Evolutionary conservation across 1,140 invertebrate genomes (phyloP).

Genomic region (Pogonus chalceus): DNA sequence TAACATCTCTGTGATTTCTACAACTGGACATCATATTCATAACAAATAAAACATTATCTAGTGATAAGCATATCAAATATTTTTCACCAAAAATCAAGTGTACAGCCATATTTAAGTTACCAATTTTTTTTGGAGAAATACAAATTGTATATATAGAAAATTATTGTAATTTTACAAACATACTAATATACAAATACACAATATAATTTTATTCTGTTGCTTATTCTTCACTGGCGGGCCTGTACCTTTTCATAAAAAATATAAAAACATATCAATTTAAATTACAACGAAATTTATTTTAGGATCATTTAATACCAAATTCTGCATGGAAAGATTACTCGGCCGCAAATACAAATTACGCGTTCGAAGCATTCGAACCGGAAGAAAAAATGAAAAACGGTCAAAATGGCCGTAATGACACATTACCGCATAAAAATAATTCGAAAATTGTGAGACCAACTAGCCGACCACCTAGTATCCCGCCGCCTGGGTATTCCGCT

Average conservation of each 20-base stretch:
- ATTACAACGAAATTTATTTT: slow-evolving; percentile 24
- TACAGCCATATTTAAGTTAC: background rate
- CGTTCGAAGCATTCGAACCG: slow-evolving; percentile 71
- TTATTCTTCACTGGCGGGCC: background rate
- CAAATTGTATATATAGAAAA: background rate
- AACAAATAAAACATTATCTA: background rate
- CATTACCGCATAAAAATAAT: slow-evolving; percentile 38
- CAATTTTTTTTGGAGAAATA: background rate
- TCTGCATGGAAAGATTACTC: slow-evolving; percentile 82
- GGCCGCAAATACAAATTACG: slow-evolving; percentile 73
- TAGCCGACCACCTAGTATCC: slow-evolving; percentile 27
- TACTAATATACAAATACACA: background rate
- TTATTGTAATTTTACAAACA: background rate
- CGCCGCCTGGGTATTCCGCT: slow-evolving; percentile 32
- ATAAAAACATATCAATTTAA: background rate
- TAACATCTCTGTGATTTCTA: slow-evolving; percentile 25
- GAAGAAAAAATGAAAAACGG: slow-evolving; percentile 52
- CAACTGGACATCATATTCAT: background rate
- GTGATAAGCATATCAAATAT: background rate
- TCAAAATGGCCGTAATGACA: slow-evolving; percentile 28
- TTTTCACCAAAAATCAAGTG: background rate
- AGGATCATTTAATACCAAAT: slow-evolving; percentile 73
- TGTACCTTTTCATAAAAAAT: background rate
- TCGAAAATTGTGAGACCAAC: slow-evolving; percentile 8
- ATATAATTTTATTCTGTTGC: background rate